These are phyloP conservation scores for Boleophthalmus pectinirostris DNA, from an alignment of 2,113 vertebrate genomes.

Conservation along the genomic window DNA sequence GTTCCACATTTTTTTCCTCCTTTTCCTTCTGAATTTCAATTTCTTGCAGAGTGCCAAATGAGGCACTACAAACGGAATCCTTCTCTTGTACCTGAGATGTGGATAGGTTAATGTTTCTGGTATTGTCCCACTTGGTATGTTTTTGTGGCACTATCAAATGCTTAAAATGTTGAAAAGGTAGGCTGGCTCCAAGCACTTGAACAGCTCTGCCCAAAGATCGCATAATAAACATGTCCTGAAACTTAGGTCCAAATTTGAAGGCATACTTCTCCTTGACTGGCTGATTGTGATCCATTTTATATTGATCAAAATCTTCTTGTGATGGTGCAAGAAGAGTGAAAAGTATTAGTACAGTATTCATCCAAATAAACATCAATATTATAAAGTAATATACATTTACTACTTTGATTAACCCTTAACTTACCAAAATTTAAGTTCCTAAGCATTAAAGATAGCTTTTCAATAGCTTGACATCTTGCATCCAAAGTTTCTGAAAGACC, in stretches of 20 bases:
- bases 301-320: constrained; percentile 11
- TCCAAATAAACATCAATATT: not conserved
- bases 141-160: constrained; percentile 18
- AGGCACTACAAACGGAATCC: constrained; percentile 13
- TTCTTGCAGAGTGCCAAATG: constrained; percentile 5
- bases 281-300: constrained; percentile 15
- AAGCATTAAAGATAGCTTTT: constrained; percentile 42
- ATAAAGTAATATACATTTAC: not conserved
- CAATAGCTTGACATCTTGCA: constrained; percentile 41
- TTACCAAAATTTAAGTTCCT: constrained; percentile 52
- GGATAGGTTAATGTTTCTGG: not conserved
- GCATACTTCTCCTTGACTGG: constrained; percentile 9
- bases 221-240: constrained; percentile 48
- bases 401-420: not conserved
- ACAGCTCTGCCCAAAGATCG: constrained; percentile 52
- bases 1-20: constrained; percentile 13
- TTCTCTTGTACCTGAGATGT: constrained; percentile 13
- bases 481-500: constrained; percentile 46
- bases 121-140: not conserved
- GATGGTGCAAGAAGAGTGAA: constrained; percentile 34
- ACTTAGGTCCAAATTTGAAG: constrained; percentile 57
- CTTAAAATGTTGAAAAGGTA: constrained; percentile 38
- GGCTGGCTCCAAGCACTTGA: constrained; percentile 42
- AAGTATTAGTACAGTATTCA: not conserved
- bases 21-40: constrained; percentile 15